Evolutionary conservation across 2,113 vertebrate species (phyloP), one percentile per base, ranked within the genome.

Genomic region (Nannospalax galili): DNA sequence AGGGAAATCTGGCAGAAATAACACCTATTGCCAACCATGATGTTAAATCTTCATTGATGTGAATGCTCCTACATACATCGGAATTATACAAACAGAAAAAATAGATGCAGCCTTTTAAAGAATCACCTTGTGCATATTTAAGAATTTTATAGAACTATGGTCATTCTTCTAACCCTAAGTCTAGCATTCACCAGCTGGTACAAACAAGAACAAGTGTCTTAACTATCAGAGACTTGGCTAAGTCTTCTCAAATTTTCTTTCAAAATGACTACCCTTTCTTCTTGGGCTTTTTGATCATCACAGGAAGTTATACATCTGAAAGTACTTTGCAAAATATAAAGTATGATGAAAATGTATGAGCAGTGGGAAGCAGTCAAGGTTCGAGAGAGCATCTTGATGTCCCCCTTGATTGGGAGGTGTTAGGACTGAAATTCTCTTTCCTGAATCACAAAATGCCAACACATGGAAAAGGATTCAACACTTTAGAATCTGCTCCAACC

Each of bases 401-500:
- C 56, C 80, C 48, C 85, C 58, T 91, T 40, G 30, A 72, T 19
- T 19, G 40, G 81, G 58, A 95, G 64, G 58, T 69, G 88, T 35
- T 30, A 79, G 82, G 89, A 64, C 19, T 78, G 78, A 17, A 60
- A 64, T 64, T 95, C 82, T 79, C 26, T 79, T 78, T 82, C 52
- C 75, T 0, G 0, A 92, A 84, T 81, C 42, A 77, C 62, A 91
- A 95, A 94, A 93, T 88, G 85, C 74, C 82, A 90, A 82, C 32
- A 85, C 73, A 75, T 86, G 88, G 81, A 92, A 95, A 95, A 97
- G 91, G 93, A 80, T 85, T 88, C 90, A 92, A 87, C 35, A 40
- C 62, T 93, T 97, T 91, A 92, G 67, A 96, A 92, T 94, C 30
- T 3, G 90, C 65, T 97, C n/a, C 89, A 96, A 72, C 90, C 97